phyloP scores from a whole-genome alignment of 92 coral and sea anemone species.

The Zoanthus sociatus region DNA sequence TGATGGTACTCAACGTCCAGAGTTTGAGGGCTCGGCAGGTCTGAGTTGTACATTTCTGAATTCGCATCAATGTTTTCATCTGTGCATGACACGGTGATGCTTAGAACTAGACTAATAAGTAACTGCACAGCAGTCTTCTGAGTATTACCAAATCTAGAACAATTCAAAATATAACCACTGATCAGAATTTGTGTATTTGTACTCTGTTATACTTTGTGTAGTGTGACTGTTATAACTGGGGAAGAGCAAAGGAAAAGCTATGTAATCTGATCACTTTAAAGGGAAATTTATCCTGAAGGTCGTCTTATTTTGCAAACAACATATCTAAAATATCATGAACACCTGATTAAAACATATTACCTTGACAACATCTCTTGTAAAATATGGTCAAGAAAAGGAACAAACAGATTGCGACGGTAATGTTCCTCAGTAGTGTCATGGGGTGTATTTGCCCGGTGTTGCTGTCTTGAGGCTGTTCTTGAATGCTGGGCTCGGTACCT shows the following conservation, averaged over 20 bases:
- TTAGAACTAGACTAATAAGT: slow-evolving; percentile 51
- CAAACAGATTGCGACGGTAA: slow-evolving; percentile 39
- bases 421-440: slow-evolving; percentile 34
- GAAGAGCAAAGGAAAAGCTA: slow-evolving; percentile 54
- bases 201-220: slow-evolving; percentile 3
- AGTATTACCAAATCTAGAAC: slow-evolving; percentile 48
- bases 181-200: neutral
- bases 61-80: slow-evolving; percentile 15
- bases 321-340: slow-evolving; percentile 26
- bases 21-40: slow-evolving; percentile 37
- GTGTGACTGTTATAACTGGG: slow-evolving; percentile 50
- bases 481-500: slow-evolving; percentile 52
- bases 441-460: slow-evolving; percentile 57
- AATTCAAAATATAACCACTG: slow-evolving; percentile 9
- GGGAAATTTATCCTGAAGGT: slow-evolving; percentile 44
- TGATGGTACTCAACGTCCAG: slow-evolving; percentile 44
- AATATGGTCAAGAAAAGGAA: slow-evolving; percentile 57
- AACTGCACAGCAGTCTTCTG: slow-evolving; percentile 57
- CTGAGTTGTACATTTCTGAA: slow-evolving; percentile 22
- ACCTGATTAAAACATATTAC: slow-evolving; percentile 52
- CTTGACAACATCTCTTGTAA: slow-evolving; percentile 45
- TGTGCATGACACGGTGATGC: slow-evolving; percentile 26
- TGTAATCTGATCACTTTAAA: slow-evolving; percentile 53
- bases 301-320: slow-evolving; percentile 44
- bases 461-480: slow-evolving; percentile 61